Base-by-base conservation (phyloP, 2,113 vertebrate genomes). In the Gila orcuttii region DNA sequence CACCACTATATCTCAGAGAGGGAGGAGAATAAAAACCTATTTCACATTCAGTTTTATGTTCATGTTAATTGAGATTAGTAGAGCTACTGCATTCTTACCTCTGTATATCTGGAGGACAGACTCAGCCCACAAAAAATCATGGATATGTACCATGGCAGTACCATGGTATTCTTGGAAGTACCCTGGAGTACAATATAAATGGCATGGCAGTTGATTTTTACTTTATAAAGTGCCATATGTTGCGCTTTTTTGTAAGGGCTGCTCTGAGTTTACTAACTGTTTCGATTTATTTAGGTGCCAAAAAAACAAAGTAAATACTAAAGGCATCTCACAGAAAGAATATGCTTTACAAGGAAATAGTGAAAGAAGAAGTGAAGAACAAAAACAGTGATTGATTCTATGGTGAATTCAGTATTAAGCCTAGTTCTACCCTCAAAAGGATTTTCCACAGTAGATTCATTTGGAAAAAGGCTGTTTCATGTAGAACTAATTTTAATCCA, bases 61-160 rank as follows among this genome's bases (percentile, higher is more conserved):
- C 50, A 73, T 59, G 82, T 59, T 83, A 83, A 83, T 83, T 83
- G 68, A 83, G 82, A 83, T 83, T 59, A 83, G 82, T 83, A 59
- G 50, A 82, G 47, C n/a, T 55, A 57, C 68, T 36, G 62, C 59
- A 81, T 31, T 59, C 50, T 19, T 42, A 73, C 28, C 11, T 39
- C n/a, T 15, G 17, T 45, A 82, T 50, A 82, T 33, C 45, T 82
- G 39, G 62, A 68, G 62, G 79, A 50, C 60, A 81, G 79, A n/a
- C 45, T 12, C 4, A 23, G 13, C 17, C 19, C 28, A 19, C 39
- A 23, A 11, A 57, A 6, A 21, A 23, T 57, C 55, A 5, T 47
- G 21, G 23, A 45, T 25, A 47, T 73, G 19, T 74, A 74, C 21
- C 23, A 74, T 74, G 71, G n/a, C n/a, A 78, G 28, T 57, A 21